Evolutionary conservation across 2,113 vertebrate genomes (phyloP), one percentile per base, ranked within the genome.

Genomic region (Tetrao urogallus): DNA sequence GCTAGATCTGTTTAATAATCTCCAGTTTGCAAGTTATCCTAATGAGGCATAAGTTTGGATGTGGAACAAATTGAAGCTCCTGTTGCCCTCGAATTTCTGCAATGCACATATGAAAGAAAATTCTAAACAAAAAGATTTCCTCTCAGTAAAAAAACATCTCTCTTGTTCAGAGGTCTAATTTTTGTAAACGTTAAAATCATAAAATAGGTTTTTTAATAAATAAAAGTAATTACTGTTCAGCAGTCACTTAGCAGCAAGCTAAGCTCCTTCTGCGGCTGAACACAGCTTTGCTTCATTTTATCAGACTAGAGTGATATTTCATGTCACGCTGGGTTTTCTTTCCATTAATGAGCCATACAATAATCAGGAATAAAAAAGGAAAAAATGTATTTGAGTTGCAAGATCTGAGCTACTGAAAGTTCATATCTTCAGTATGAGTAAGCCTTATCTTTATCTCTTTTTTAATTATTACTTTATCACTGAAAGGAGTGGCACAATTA

Each of bases 171-270:
- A 74, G 13, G 11, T 28, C 4, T 56, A 57, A 66, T 85, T 94
- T 93, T 77, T 70, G 13, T 63, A 85, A 92, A 58, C 6, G 52
- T 22, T 64, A 36, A 90, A 84, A 76, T 78, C 2, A 20, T 40
- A 80, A 87, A 82, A 50, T 32, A 67, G 28, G 5, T n/a, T 88
- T 80, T 70, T 19, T 74, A 86, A 87, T 71, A 72, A 82, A 76
- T 79, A 89, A 79, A 91, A 48, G 22, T 60, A 93, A 89, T 93
- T 90, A 86, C 67, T 81, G 24, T 58, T 92, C 67, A 57, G 13
- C 21, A 82, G 32, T 89, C 34, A 19, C 21, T 70, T 88, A 48
- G 50, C 64, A 71, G 52, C 34, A 81, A 86, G 11, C 47, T 88
- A 89, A 94, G 56, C 56, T 83, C 27, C 56, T 88, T 86, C 47